Percentiles rank a stretch among this genome's conserved stretches.
Conservation (phyloP, 2,113 vertebrate species). For the Amblyopsis rosae region DNA sequence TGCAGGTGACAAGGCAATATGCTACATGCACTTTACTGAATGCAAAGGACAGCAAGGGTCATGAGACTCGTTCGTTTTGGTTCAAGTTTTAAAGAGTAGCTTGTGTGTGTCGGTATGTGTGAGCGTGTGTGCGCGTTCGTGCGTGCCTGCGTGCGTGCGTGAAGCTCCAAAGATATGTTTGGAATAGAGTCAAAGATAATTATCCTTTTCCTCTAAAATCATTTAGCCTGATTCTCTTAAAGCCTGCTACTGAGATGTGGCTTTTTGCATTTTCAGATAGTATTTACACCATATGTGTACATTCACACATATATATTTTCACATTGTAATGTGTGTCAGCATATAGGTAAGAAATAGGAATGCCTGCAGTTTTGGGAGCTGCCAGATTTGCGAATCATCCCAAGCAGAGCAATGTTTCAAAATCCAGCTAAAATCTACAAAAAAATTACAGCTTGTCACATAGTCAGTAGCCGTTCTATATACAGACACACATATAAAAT, state of each 20-base stretch:
- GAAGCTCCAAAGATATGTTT: constrained; percentile 76
- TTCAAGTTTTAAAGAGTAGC: constrained; percentile 77
- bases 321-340: constrained; percentile 69
- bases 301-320: constrained; percentile 62
- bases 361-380: constrained; percentile 89
- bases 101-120: constrained; percentile 17
- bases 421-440: constrained; percentile 97
- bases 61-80: constrained; percentile 71
- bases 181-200: constrained; percentile 74
- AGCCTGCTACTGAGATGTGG: constrained; percentile 76
- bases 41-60: constrained; percentile 72
- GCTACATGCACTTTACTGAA: constrained; percentile 77
- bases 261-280: constrained; percentile 78
- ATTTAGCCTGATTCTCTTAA: constrained; percentile 75
- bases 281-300: constrained; percentile 74
- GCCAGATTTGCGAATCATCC: constrained; percentile 84
- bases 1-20: constrained; percentile 72
- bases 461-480: constrained; percentile 89
- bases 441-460: constrained; percentile 92
- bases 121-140: constrained; percentile 5
- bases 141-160: constrained; percentile 33
- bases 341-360: constrained; percentile 82
- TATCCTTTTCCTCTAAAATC: constrained; percentile 70
- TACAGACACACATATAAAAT: constrained; percentile 83
- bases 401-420: constrained; percentile 90